phyloP scores from a whole-genome alignment of 1,140 invertebrate species.

The Harlomillsia oculata region DNA sequence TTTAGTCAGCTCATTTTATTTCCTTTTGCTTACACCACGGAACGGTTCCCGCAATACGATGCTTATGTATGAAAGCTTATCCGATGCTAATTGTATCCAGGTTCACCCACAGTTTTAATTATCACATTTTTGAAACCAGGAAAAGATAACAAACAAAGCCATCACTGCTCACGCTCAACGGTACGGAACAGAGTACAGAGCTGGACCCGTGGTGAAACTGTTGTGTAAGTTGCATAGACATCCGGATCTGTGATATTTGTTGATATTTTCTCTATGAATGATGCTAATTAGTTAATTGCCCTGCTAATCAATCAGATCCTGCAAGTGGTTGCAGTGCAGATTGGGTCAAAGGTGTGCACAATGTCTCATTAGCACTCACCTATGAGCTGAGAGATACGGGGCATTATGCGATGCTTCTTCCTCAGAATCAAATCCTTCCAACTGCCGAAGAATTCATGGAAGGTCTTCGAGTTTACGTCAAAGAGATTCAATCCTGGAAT shows the following conservation, averaged over 20 bases:
- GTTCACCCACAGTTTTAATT: neutral
- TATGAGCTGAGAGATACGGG: constrained; percentile 7
- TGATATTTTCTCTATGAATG: too few species aligned
- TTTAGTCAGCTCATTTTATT: constrained; percentile 6
- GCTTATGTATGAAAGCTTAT: neutral
- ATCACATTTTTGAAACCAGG: constrained; percentile 36
- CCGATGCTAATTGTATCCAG: neutral
- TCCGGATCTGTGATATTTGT: too few species aligned
- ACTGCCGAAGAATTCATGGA: constrained; percentile 10
- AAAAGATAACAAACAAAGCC: constrained; percentile 49
- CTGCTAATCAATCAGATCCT: neutral
- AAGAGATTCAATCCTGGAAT: too few species aligned
- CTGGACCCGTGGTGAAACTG: constrained; percentile 48
- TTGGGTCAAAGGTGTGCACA: constrained; percentile 6
- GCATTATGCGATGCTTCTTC: neutral
- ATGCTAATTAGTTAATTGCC: neutral
- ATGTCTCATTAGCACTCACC: constrained; percentile 1
- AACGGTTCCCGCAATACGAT: neutral
- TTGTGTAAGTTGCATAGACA: constrained; percentile 52
- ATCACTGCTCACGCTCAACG: constrained; percentile 47
- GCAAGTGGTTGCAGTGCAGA: neutral
- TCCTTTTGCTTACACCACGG: neutral
- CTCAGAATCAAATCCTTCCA: constrained; percentile 2
- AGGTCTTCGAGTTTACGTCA: constrained; percentile 5
- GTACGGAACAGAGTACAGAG: constrained; percentile 54